phyloP scores from a whole-genome alignment of 2,113 vertebrate species.

The Campylomormyrus tamandua region DNA sequence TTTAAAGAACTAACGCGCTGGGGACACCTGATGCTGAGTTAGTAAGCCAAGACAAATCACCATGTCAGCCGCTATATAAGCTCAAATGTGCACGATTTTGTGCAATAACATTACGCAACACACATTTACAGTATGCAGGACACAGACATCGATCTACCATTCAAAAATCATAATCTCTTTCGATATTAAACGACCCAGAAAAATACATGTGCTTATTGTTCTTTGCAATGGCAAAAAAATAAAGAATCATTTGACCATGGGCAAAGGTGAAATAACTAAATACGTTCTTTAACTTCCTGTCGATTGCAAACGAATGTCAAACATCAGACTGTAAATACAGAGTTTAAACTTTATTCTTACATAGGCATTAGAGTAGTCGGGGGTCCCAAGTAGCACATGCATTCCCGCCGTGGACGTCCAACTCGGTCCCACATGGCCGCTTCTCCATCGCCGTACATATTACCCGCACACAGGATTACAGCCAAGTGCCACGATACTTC shows the following conservation, averaged over 20 bases:
- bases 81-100: neutral
- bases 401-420: constrained; percentile 58
- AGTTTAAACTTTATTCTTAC: constrained; percentile 52
- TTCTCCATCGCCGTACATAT: constrained; percentile 61
- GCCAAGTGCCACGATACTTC: constrained; percentile 16
- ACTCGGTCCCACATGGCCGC: constrained; percentile 60
- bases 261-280: neutral
- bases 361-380: constrained; percentile 60
- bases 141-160: neutral
- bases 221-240: neutral
- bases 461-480: constrained; percentile 35
- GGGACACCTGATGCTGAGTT: neutral
- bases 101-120: neutral
- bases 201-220: neutral
- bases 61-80: too few relatives aligned
- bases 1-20: neutral
- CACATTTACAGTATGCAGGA: neutral
- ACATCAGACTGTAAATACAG: neutral
- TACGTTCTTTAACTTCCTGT: neutral
- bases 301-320: neutral
- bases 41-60: neutral
- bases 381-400: constrained; percentile 67
- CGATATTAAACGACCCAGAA: neutral
- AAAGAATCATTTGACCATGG: neutral
- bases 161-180: neutral